A percentile compares a stretch with the other conserved stretches of the same genome.
These are phyloP conservation scores for Leistus spinibarbis DNA, from an alignment of 2,888 invertebrate genomes.

Conservation along the genomic window DNA sequence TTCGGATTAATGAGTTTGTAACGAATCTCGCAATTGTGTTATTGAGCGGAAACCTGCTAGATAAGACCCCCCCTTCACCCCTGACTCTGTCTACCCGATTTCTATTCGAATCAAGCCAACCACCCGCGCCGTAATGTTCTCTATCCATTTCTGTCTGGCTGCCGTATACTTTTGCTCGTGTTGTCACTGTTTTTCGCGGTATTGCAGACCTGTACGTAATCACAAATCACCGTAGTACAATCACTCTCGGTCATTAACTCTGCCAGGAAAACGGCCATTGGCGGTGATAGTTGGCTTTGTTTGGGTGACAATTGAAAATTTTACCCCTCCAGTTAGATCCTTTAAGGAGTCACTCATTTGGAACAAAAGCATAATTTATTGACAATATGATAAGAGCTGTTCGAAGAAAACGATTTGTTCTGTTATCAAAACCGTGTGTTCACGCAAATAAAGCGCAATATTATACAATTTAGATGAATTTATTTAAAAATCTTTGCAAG, in stretches of 20 bases:
- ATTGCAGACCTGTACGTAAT: conserved; percentile 7
- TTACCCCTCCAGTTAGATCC: neutral
- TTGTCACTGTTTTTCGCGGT: neutral
- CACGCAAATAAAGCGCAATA: no score
- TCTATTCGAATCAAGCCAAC: neutral
- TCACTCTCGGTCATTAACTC: conserved; percentile 28
- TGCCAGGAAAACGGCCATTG: conserved; percentile 22
- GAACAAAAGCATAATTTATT: neutral
- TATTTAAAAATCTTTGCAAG: no score
- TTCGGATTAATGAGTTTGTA: conserved; percentile 44
- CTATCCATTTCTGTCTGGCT: neutral
- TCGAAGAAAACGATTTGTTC: no score
- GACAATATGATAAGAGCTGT: no score
- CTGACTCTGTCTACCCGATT: neutral
- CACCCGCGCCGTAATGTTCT: neutral
- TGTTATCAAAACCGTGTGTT: no score
- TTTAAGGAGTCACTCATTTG: neutral
- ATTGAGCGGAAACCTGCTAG: conserved; percentile 56
- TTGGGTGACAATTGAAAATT: conserved; percentile 32
- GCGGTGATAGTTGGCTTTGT: conserved; percentile 20
- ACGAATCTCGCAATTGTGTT: conserved; percentile 55
- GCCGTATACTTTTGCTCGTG: neutral
- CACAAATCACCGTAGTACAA: conserved; percentile 25
- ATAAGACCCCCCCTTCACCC: conserved; percentile 49
- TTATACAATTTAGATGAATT: no score